Conservation (phyloP, 2,888 invertebrate species). For the Patella depressa region DNA sequence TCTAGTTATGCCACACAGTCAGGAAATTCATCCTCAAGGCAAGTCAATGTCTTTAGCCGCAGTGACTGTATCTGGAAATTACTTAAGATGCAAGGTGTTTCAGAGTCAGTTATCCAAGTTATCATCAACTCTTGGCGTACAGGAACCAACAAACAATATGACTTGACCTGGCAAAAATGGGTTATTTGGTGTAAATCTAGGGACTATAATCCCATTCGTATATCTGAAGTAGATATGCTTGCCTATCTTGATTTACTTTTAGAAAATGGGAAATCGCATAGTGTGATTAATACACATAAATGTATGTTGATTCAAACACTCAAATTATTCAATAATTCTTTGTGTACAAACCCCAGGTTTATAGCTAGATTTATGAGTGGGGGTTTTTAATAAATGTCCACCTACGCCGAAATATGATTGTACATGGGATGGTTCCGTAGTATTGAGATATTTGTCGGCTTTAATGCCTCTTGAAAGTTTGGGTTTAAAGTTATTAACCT, state of each 20-base stretch:
- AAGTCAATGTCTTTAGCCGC: background rate
- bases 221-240: background rate
- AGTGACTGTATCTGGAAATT: background rate
- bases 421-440: slow-evolving; percentile 35
- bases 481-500: slow-evolving; percentile 27
- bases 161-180: background rate
- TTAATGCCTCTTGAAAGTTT: slow-evolving; percentile 26
- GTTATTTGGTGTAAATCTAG: background rate
- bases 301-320: background rate
- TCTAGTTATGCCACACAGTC: background rate
- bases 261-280: background rate
- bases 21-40: background rate
- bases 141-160: background rate
- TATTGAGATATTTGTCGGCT: slow-evolving; percentile 26
- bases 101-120: slow-evolving; percentile 15
- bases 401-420: slow-evolving; percentile 31
- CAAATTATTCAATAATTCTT: background rate
- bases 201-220: slow-evolving; percentile 24
- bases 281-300: slow-evolving; percentile 2
- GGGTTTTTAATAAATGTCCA: slow-evolving; percentile 28
- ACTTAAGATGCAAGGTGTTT: background rate
- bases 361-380: slow-evolving; percentile 32
- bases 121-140: background rate
- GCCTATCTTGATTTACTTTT: background rate
- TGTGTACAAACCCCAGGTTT: background rate